Percentiles rank a stretch among this genome's conserved stretches.
Conservation (phyloP, 1,140 invertebrate genomes). For the Achatina immaculata region DNA sequence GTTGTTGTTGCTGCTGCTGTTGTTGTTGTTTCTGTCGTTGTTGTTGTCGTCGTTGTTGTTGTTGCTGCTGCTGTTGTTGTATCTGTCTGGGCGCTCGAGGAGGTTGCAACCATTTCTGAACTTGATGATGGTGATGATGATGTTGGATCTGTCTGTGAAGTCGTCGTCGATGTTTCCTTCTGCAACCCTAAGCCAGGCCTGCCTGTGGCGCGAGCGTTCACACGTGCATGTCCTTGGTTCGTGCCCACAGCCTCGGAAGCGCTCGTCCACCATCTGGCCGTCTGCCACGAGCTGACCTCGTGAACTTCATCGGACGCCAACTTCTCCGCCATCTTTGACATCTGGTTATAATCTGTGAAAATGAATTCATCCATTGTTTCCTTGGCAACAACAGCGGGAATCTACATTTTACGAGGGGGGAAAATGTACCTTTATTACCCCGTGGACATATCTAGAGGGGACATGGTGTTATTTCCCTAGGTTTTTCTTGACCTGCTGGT, state of each 20-base stretch:
- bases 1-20: neutral
- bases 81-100: neutral
- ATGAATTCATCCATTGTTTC: no score
- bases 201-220: neutral
- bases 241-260: neutral
- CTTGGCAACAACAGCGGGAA: no score
- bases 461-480: no score
- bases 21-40: neutral
- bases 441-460: no score
- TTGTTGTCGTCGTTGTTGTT: neutral
- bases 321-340: neutral
- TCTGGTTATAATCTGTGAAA: neutral
- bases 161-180: neutral
- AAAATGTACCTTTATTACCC: no score
- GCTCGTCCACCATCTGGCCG: neutral
- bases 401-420: no score
- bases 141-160: neutral
- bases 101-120: no score
- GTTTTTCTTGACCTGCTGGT: no score
- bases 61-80: no score
- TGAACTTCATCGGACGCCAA: neutral
- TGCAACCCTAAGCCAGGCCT: neutral
- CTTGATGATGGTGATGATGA: neutral
- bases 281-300: neutral
- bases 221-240: neutral